A percentile compares a stretch with the other conserved stretches of the same genome.
Evolutionary conservation across 2,797 vertebrate species (phyloP).

Genomic region (Galago senegalensis): DNA sequence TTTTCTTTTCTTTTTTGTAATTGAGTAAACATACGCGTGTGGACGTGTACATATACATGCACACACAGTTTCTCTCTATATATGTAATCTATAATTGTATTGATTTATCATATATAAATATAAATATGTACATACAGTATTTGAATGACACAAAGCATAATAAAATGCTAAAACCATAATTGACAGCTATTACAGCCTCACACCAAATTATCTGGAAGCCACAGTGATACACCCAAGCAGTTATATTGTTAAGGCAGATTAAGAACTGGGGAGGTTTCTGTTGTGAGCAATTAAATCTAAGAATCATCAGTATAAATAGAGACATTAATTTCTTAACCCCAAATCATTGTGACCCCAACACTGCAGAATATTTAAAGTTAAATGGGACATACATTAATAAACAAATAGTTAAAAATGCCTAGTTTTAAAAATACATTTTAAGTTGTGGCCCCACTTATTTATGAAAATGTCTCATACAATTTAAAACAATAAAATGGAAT

Average conservation of each 20-base stretch:
- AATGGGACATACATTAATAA: conserved; percentile 32
- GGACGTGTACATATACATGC: not conserved
- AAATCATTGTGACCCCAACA: conserved; percentile 44
- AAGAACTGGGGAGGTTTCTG: not conserved
- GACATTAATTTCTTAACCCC: conserved; percentile 39
- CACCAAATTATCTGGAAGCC: conserved; percentile 16
- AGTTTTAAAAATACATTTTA: conserved; percentile 24
- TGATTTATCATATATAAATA: not conserved
- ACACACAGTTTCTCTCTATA: not conserved
- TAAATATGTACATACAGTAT: not conserved
- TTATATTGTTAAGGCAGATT: conserved; percentile 43
- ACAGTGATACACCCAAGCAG: not conserved
- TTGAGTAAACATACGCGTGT: not conserved
- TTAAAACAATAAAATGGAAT: conserved; percentile 5
- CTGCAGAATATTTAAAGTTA: conserved; percentile 15
- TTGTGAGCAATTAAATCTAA: not conserved
- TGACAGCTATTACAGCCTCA: not conserved
- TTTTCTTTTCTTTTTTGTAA: not conserved
- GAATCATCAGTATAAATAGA: not conserved
- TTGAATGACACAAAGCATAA: conserved; percentile 15
- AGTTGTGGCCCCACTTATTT: not conserved
- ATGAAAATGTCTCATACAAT: not conserved
- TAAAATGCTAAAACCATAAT: conserved; percentile 41
- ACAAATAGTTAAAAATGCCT: not conserved
- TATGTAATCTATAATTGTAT: not conserved